These are phyloP conservation scores for Porites evermanni DNA, from an alignment of 92 coral and sea anemone genomes.

Conservation along the genomic window DNA sequence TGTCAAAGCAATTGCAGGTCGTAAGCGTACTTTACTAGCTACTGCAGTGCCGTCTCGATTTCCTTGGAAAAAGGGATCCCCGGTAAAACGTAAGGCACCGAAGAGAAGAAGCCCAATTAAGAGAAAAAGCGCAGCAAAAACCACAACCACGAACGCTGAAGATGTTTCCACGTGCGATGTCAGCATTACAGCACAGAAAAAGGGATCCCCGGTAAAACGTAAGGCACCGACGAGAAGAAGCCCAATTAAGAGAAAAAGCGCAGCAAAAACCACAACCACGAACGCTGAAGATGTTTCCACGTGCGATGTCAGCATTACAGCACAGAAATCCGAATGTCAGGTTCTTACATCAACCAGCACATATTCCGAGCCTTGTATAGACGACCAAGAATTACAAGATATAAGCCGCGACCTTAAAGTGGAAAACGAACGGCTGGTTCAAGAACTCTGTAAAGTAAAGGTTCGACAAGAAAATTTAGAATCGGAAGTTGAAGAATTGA, in stretches of 20 bases:
- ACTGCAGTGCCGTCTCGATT: not conserved
- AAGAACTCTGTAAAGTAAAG: conserved; percentile 36
- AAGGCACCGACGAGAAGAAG: not conserved
- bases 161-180: too few species aligned
- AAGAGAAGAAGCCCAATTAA: conserved; percentile 3
- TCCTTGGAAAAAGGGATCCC: not conserved
- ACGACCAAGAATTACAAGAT: conserved; percentile 27
- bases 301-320: not conserved
- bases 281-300: not conserved
- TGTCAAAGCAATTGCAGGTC: not conserved
- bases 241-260: not conserved
- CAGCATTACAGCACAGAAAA: not conserved
- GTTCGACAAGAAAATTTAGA: conserved; percentile 1
- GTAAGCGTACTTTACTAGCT: not conserved
- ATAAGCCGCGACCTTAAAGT: conserved; percentile 25
- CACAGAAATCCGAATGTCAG: not conserved
- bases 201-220: not conserved
- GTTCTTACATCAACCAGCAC: conserved; percentile 19
- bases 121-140: not conserved
- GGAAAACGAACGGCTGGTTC: conserved; percentile 37
- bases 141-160: too few species aligned
- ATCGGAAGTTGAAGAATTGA: conserved; percentile 27
- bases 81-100: not conserved
- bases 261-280: too few species aligned
- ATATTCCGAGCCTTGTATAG: conserved; percentile 5